Evolutionary conservation across 1,140 invertebrate genomes (phyloP), one percentile per base, ranked within the genome.

Genomic region (Sarcophaga peregrina): DNA sequence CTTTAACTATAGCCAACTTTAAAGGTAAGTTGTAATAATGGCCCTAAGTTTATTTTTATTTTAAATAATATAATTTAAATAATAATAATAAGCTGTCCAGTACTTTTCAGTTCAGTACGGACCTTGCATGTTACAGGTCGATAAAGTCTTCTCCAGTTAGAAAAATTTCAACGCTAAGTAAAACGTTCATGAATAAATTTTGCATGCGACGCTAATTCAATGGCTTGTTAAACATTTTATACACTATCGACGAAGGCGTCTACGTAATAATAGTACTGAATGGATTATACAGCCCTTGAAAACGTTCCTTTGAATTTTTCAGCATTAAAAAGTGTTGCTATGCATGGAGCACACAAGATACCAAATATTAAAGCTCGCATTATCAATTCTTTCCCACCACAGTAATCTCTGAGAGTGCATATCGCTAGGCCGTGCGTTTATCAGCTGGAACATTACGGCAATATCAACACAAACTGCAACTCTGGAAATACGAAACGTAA

Each of bases 211-310:
- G 78, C 78, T 58, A 54, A 46, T 37, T 81, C 80, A 2, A 62
- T 7, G 1, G 78, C 50, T 46, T 58, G 15, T 8, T 68, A 20
- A 37, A 68, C 80, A n/a, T n/a, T n/a, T n/a, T n/a, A n/a, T 37
- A 37, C 25, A 37, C 25, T 37, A 37, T 37, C 25, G 25, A 4
- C 68, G 13, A 68, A 68, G 37, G 47, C 58, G 47, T 81, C 80
- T 15, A 68, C 58, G 17, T 68, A 81, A n/a, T 68, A 54, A 17
- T 81, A 47, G 17, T 11, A 17, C 3, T 84, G 25, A 10, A 90
- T 86, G 0, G 86, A 87, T 0, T 86, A 25, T 0, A 85, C 80
- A 46, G 80, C 80, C 46, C 80, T 11, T 11, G 54, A 58, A 62
- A 46, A 45, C 13, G 15, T 46, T 3, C 46, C 10, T 11, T 25